Base-by-base conservation (phyloP, 2,113 vertebrate species). In the Stomatorhinus ivindoensis region DNA sequence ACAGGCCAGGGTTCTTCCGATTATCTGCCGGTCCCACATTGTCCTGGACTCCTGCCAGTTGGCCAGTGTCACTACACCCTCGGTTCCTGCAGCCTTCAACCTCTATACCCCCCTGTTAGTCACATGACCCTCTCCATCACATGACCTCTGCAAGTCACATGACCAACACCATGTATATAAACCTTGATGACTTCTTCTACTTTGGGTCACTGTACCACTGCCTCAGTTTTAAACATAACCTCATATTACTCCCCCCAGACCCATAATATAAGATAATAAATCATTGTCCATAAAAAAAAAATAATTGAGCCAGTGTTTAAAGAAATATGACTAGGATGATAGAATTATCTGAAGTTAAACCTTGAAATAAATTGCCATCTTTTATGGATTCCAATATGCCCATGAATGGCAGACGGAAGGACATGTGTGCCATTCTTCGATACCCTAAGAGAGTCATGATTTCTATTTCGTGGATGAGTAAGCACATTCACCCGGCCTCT, bases 381-480 rank as follows among this genome's bases (percentile, higher is more conserved):
- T 95, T 94, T 93, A 95, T 91, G 88, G 91, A 89, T 93, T 94
- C 94, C 92, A 91, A 90, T 93, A 93, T 92, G 88, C 87, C 91
- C 90, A 89, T 93, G 89, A 94, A 93, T 90, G 73, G 90, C 76
- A 89, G 44, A 61, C 89, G 91, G 89, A 90, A 88, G 89, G 90
- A 88, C 89, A 87, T 91, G 92, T 88, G 89, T 90, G 90, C 90
- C 92, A 90, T 87, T 91, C 92, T 93, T 92, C 91, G 92, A 94
- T 90, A 92, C 90, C 47, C 84, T 88, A 87, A 92, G 90, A 91
- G 89, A 89, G 61, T 90, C 90, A 90, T 94, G 92, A 91, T 92
- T 94, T 93, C 93, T 92, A 95, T 96, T 95, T 95, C 94, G 94
- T 92, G 93, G 94, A 90, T 93, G 92, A 89, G 90, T 92, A 91